These are phyloP conservation scores for Rissa tridactyla DNA, from an alignment of 2,113 vertebrate species.

Conservation along the genomic window DNA sequence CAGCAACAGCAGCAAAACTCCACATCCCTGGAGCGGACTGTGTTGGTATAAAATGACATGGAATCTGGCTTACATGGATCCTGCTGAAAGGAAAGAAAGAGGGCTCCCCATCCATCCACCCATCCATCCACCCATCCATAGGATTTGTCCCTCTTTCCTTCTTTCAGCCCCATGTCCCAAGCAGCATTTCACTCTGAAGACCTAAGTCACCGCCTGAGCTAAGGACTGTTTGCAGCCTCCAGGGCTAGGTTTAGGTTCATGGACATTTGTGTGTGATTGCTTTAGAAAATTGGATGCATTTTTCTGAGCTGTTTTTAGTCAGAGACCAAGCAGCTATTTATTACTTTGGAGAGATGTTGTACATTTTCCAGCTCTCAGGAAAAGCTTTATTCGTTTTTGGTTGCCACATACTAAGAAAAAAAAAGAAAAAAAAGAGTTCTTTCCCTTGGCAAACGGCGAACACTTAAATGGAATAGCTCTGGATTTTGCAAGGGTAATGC, in stretches of 20 bases:
- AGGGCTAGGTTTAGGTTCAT: not conserved
- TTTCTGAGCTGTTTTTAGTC: constrained; percentile 14
- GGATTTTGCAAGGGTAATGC: not conserved
- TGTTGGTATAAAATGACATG: not conserved
- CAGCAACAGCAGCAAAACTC: not conserved
- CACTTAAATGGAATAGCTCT: not conserved
- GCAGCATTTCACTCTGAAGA: not conserved
- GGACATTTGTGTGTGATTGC: not conserved
- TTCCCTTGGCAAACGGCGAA: not conserved
- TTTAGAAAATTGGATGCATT: not conserved
- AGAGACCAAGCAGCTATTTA: not conserved
- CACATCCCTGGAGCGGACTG: not conserved
- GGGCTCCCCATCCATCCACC: not conserved
- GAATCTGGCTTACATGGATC: not conserved
- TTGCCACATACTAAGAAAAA: not conserved
- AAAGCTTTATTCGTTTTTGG: not conserved
- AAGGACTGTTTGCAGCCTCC: not conserved
- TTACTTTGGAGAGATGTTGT: not conserved
- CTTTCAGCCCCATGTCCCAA: not conserved
- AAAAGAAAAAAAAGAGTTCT: not conserved
- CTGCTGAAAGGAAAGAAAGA: not conserved
- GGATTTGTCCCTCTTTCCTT: not conserved
- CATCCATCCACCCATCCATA: not conserved
- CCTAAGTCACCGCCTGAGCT: not conserved
- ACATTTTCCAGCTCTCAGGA: not conserved